Conservation (phyloP, 2,113 vertebrate genomes). For the Muntiacus reevesi region DNA sequence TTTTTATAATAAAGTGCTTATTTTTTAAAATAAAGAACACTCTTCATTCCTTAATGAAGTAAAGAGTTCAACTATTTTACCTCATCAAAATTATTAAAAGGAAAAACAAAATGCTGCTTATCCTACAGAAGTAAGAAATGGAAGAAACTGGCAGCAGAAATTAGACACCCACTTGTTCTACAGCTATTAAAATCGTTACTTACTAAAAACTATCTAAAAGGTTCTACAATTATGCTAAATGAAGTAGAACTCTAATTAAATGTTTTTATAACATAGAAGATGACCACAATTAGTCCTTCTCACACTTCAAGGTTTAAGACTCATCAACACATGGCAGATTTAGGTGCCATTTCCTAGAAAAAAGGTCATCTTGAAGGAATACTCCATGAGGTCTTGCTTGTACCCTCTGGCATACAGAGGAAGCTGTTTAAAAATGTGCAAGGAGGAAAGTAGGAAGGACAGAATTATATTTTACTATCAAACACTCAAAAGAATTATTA, state of each 20-base stretch:
- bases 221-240: background rate
- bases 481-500: slow-evolving; percentile 2
- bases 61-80: slow-evolving; percentile 23
- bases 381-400: background rate
- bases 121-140: background rate
- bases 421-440: background rate
- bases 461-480: background rate
- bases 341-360: background rate
- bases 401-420: background rate
- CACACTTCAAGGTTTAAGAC: background rate
- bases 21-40: slow-evolving; percentile 23
- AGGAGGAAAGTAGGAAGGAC: background rate
- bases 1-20: background rate
- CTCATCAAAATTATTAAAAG: background rate
- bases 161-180: background rate
- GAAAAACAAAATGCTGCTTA: background rate
- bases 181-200: background rate
- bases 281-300: background rate
- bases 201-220: slow-evolving; percentile 3
- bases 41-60: background rate
- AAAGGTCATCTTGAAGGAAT: background rate
- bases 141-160: background rate
- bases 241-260: background rate
- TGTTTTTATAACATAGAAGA: background rate
- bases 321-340: slow-evolving; percentile 2